Base-by-base conservation (phyloP, 1,140 invertebrate genomes). In the Ruditapes philippinarum region DNA sequence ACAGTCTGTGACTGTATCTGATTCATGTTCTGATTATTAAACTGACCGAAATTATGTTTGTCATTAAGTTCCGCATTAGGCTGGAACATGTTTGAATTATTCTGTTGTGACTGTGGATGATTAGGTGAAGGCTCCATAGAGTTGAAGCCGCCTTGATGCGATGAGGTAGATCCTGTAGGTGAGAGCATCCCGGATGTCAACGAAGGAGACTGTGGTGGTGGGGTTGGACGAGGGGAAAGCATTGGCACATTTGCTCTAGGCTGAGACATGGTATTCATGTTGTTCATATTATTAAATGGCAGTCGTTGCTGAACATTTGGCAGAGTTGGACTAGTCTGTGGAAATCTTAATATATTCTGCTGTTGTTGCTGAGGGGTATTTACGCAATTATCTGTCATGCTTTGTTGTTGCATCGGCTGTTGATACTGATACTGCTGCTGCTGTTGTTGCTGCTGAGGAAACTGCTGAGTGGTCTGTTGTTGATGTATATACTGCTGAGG, bases 121-220 rank as follows among this genome's bases (percentile, higher is more conserved):
- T 74, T 84, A 96, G 99, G 98, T 73, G 83, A 82, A 5, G 99
- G 96, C 65, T 98, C 98, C 92, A 98, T 98, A 94, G 98, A 98
- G 19, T 92, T 91, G 90, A 95, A 94, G 38, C 88, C 93, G 90
- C 92, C 92, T 90, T 95, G 95, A 51, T 79, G 85, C 38, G 85
- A 88, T 40, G 85, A 88, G 85, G 76, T 70, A 79, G 85, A 88
- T 40, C 85, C 85, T 19, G 85, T 88, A 1, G 85, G 85, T 12
- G 85, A 88, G 22, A 93, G 97, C 95, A 93, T 92, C 84, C 90
- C 88, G 57, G 88, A 87, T 54, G 97, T 96, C 91, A 97, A 86
- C 33, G 82, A 89, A 25, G 90, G 91, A 65, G 89, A 92, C 90
- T 93, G 84, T 79, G 91, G 93, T 79, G 92, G 91, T 79, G 92